Evolutionary conservation across 2,797 vertebrate genomes (phyloP).

Genomic region (Acestrorhynchus altus): DNA sequence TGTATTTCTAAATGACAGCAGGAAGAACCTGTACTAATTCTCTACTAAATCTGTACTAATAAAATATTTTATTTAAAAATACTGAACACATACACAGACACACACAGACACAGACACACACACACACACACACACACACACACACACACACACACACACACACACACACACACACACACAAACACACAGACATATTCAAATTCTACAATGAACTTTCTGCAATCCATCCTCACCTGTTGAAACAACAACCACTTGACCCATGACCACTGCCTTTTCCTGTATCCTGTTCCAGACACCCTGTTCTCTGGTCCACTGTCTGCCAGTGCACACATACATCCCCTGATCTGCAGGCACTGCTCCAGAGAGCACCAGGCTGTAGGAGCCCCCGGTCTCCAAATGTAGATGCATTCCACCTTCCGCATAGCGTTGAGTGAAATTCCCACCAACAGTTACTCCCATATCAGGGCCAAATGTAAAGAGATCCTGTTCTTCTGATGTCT

Average conservation of each 20-base stretch:
- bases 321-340: slow-evolving; percentile 86
- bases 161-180: not conserved
- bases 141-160: not conserved
- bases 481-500: slow-evolving; percentile 64
- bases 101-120: too few species aligned
- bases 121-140: not conserved
- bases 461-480: slow-evolving; percentile 86
- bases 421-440: slow-evolving; percentile 78
- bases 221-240: slow-evolving; percentile 80
- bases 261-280: slow-evolving; percentile 82
- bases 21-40: too few species aligned
- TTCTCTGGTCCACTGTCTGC: slow-evolving; percentile 86
- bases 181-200: not conserved
- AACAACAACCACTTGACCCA: slow-evolving; percentile 83
- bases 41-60: too few species aligned
- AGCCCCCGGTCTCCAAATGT: slow-evolving; percentile 77
- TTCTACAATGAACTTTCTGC: not conserved
- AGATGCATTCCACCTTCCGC: slow-evolving; percentile 81
- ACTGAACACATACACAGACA: too few species aligned
- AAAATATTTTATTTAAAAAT: too few species aligned
- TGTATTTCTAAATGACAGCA: too few species aligned
- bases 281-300: slow-evolving; percentile 86
- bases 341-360: slow-evolving; percentile 74
- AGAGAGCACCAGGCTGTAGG: slow-evolving; percentile 81
- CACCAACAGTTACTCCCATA: slow-evolving; percentile 75